Conservation (phyloP, 1,140 invertebrate genomes). For the Saccostrea echinata region DNA sequence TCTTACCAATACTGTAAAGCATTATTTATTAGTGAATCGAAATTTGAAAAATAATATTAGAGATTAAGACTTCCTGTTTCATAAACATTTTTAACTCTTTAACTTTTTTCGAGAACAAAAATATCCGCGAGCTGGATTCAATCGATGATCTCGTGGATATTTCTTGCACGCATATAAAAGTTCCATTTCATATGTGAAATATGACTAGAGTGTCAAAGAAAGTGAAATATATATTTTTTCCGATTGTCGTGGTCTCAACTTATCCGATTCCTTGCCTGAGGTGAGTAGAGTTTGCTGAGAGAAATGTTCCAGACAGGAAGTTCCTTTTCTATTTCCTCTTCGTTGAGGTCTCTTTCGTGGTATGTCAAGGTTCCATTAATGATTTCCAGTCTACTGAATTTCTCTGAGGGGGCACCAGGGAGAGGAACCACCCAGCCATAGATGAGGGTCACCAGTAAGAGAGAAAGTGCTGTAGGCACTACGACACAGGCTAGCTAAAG, state of each 20-base stretch:
- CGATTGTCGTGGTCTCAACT: background rate
- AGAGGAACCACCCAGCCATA: slow-evolving; percentile 20
- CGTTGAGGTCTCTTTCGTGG: background rate
- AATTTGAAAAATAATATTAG: no score
- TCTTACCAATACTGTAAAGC: no score
- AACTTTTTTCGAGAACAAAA: no score
- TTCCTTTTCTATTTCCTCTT: background rate
- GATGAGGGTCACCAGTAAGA: background rate
- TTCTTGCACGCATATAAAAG: no score
- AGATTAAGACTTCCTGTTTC: no score
- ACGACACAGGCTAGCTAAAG: background rate
- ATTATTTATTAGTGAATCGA: no score
- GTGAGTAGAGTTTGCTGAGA: slow-evolving; percentile 10
- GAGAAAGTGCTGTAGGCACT: background rate
- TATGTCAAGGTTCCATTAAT: background rate
- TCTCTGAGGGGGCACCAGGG: background rate
- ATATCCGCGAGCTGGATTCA: no score
- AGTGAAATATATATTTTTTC: background rate
- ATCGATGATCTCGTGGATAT: no score
- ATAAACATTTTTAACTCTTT: no score
- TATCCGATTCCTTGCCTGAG: background rate
- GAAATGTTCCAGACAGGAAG: background rate
- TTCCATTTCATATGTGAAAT: no score
- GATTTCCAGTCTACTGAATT: background rate
- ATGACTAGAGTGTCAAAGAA: no score